Evolutionary conservation across 2,888 invertebrate species (phyloP).

Genomic region (Macaria liturata): DNA sequence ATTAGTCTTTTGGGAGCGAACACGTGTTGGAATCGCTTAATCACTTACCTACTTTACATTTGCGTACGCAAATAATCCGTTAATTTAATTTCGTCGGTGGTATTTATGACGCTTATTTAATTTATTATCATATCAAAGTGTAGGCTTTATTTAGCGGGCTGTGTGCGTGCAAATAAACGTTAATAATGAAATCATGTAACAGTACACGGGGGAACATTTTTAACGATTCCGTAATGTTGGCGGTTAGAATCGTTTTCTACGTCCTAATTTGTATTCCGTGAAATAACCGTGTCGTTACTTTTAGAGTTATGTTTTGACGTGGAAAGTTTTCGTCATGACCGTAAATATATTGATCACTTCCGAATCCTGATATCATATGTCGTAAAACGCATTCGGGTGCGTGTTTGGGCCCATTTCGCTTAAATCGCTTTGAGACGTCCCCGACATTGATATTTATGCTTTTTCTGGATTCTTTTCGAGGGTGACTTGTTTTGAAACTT

Average conservation of each 20-base stretch:
- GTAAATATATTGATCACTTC: slow-evolving; percentile 63
- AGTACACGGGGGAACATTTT: slow-evolving; percentile 65
- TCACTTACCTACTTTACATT: slow-evolving; percentile 81
- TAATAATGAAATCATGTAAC: slow-evolving; percentile 71
- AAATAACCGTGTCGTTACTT: slow-evolving; percentile 39
- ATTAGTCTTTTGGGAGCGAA: slow-evolving; percentile 80
- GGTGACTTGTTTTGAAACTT: slow-evolving; percentile 72
- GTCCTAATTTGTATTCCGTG: slow-evolving; percentile 47
- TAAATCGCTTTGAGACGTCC: slow-evolving; percentile 61
- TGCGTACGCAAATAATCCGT: slow-evolving; percentile 78
- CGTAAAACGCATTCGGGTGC: slow-evolving; percentile 64
- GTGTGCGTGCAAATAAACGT: slow-evolving; percentile 72
- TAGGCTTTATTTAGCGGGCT: slow-evolving; percentile 69
- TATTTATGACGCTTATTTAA: slow-evolving; percentile 79
- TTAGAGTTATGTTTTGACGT: slow-evolving; percentile 30
- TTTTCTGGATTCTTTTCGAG: slow-evolving; percentile 64
- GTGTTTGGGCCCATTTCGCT: slow-evolving; percentile 56
- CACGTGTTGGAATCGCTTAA: slow-evolving; percentile 78
- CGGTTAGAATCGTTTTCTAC: slow-evolving; percentile 57
- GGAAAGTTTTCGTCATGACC: slow-evolving; percentile 32
- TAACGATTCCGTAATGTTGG: slow-evolving; percentile 63
- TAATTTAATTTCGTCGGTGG: slow-evolving; percentile 75
- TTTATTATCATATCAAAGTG: slow-evolving; percentile 80
- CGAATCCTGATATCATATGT: slow-evolving; percentile 59
- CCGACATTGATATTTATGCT: slow-evolving; percentile 75